Percentiles rank a stretch among this genome's conserved stretches.
phyloP scores from a whole-genome alignment of 2,888 invertebrate genomes.

The Carterocephalus palaemon region DNA sequence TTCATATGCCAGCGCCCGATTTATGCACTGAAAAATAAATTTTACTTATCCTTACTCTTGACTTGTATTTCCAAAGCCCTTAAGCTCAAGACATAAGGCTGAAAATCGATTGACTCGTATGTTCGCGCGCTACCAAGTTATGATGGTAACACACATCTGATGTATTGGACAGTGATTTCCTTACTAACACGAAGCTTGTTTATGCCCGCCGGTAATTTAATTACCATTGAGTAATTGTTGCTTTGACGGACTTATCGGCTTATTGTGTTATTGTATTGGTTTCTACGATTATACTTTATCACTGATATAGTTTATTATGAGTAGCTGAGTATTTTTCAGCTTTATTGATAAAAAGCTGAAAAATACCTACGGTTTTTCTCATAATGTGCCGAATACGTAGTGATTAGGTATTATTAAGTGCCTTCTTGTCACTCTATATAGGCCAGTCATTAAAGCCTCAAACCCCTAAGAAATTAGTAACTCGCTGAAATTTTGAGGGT shows the following conservation, averaged over 20 bases:
- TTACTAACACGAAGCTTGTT: constrained; percentile 56
- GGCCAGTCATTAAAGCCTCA: no score
- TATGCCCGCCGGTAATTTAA: constrained; percentile 58
- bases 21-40: constrained; percentile 47
- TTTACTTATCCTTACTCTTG: background rate
- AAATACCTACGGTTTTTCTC: no score
- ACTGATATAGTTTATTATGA: constrained; percentile 6
- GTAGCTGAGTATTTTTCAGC: no score
- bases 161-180: constrained; percentile 50
- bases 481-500: no score
- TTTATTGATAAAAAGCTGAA: no score
- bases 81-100: constrained; percentile 26
- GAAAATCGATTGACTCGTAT: background rate
- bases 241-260: constrained; percentile 42
- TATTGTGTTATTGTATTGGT: constrained; percentile 34
- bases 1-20: constrained; percentile 69
- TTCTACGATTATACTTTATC: constrained; percentile 19
- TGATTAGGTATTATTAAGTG: no score
- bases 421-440: no score
- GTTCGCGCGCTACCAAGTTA: background rate
- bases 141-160: constrained; percentile 39
- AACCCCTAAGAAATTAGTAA: no score
- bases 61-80: constrained; percentile 3
- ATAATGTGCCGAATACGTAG: no score
- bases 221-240: constrained; percentile 66